Percentiles rank a stretch among this genome's conserved stretches.
Conservation (phyloP, 2,888 invertebrate species). For the Lottia scabra region DNA sequence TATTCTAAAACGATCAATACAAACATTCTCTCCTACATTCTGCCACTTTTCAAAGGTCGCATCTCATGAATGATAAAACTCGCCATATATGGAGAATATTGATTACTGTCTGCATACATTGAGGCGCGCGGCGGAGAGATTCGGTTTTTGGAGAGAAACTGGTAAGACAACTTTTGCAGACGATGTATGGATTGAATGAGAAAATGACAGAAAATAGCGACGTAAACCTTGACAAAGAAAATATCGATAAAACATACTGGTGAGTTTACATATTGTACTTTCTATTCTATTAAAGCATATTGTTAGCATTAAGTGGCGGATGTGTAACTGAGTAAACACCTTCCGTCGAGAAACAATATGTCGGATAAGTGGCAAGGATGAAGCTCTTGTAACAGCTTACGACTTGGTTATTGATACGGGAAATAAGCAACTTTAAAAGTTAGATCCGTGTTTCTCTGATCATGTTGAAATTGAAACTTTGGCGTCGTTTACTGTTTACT, state of each 20-base stretch:
- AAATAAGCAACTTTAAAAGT: no score
- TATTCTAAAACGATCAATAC: no score
- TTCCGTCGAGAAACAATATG: constrained; percentile 1
- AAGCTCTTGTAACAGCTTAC: no score
- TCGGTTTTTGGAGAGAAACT: neutral
- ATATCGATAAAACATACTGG: neutral
- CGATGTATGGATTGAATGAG: constrained; percentile 4
- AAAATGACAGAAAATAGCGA: constrained; percentile 5
- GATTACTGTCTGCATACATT: neutral
- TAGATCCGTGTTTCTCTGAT: no score
- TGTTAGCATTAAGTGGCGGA: neutral
- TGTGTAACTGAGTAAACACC: neutral
- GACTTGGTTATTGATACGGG: no score
- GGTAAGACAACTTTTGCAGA: constrained; percentile 4
- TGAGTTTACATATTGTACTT: neutral
- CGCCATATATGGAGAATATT: constrained; percentile 4
- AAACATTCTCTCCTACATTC: neutral
- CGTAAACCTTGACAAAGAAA: neutral
- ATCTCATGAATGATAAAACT: constrained; percentile 7
- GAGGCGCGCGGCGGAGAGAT: neutral
- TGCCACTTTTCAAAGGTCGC: neutral
- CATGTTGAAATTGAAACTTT: no score
- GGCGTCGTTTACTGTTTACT: no score
- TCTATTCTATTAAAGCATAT: no score
- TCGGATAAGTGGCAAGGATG: neutral